Conservation (phyloP, 1,140 invertebrate genomes). For the Sitodiplosis mosellana region DNA sequence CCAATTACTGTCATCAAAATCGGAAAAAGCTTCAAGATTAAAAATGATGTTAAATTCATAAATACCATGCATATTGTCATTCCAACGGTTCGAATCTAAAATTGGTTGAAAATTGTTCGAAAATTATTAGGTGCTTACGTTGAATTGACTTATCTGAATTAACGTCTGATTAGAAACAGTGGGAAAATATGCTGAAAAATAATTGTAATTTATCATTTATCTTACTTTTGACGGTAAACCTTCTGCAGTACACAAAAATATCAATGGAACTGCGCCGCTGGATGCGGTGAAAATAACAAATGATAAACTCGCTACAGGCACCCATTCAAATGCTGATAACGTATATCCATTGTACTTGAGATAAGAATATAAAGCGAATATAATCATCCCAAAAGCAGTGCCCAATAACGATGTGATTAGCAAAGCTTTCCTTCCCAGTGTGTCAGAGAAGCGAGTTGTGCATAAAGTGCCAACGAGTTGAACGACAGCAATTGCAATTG, state of each 20-base stretch:
- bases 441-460: constrained; percentile 19
- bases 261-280: constrained; percentile 16
- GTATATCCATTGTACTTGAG: constrained; percentile 6
- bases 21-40: constrained; percentile 15
- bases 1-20: constrained; percentile 14
- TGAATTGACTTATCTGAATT: background rate
- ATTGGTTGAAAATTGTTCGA: background rate
- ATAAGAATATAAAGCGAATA: constrained; percentile 16
- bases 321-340: constrained; percentile 12
- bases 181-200: background rate
- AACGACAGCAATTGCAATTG: constrained; percentile 49
- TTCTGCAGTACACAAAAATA: constrained; percentile 16
- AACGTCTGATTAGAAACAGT: background rate
- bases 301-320: constrained; percentile 16
- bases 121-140: background rate
- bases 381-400: constrained; percentile 12
- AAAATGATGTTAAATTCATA: constrained; percentile 13
- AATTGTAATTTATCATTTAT: background rate
- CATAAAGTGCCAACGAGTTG: constrained; percentile 17
- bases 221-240: constrained; percentile 17
- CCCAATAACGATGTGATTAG: constrained; percentile 20
- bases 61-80: constrained; percentile 11
- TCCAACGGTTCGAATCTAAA: constrained; percentile 17
- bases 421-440: constrained; percentile 16
- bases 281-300: constrained; percentile 16